Evolutionary conservation across 2,888 invertebrate species (phyloP).

Genomic region (Psococerastis gibbosa): DNA sequence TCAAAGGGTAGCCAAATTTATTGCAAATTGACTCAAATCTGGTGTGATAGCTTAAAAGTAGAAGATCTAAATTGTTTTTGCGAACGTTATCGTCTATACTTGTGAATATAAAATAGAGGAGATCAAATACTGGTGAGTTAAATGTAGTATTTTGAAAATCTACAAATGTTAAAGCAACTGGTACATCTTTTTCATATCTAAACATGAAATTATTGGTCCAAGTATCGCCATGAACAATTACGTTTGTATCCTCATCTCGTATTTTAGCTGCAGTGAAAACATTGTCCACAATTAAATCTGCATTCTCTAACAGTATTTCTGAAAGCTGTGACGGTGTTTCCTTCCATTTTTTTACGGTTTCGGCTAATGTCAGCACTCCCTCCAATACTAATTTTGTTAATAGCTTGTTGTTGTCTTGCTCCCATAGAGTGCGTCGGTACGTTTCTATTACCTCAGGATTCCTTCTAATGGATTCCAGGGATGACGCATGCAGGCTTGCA

Average conservation of each 20-base stretch:
- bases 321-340: background rate
- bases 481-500: constrained; percentile 2
- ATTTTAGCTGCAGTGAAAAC: background rate
- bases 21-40: background rate
- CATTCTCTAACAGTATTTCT: background rate
- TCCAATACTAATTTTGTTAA: background rate
- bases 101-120: constrained; percentile 4
- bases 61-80: background rate
- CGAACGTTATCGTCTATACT: background rate
- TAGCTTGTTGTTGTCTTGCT: background rate
- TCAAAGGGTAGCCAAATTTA: background rate
- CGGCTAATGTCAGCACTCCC: background rate
- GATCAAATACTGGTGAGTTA: constrained; percentile 1
- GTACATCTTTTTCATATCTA: background rate
- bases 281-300: background rate
- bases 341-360: background rate
- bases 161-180: background rate
- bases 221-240: constrained; percentile 3
- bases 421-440: background rate
- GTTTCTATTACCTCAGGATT: background rate
- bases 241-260: background rate
- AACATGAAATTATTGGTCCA: constrained; percentile 9
- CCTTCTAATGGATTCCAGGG: background rate
- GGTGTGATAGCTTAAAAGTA: background rate
- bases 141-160: background rate